Percentiles rank a stretch among this genome's conserved stretches.
phyloP scores from a whole-genome alignment of 2,888 invertebrate species.

The Metalampra italica region DNA sequence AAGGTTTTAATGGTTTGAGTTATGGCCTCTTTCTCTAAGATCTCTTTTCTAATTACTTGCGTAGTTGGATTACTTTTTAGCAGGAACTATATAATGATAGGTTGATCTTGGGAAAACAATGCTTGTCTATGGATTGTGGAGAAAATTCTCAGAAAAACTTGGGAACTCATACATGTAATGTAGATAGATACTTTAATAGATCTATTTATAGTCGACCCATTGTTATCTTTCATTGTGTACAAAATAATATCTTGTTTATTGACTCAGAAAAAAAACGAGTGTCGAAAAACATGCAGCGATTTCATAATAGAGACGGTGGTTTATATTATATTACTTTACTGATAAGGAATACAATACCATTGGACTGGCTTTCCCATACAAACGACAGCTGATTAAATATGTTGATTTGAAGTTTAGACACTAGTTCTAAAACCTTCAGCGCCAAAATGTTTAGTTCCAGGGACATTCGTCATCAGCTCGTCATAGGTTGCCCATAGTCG shows the following conservation, averaged over 20 bases:
- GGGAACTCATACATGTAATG: conserved; percentile 27
- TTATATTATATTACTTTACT: too few relatives aligned
- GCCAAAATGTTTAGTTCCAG: too few relatives aligned
- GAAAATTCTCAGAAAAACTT: conserved; percentile 52
- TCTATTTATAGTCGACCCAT: conserved; percentile 40
- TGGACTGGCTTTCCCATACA: too few relatives aligned
- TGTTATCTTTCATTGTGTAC: conserved; percentile 42
- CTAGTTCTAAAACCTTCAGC: too few relatives aligned
- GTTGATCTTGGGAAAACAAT: conserved; percentile 32
- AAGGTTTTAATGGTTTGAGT: conserved; percentile 13
- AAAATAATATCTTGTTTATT: conserved; percentile 37
- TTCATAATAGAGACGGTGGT: too few relatives aligned
- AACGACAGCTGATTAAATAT: too few relatives aligned
- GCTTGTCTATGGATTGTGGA: conserved; percentile 23
- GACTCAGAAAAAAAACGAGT: conserved; percentile 17
- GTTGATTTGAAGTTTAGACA: too few relatives aligned
- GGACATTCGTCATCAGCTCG: too few relatives aligned
- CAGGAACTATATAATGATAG: conserved; percentile 34
- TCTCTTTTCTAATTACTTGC: conserved; percentile 19
- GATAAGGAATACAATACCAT: too few relatives aligned
- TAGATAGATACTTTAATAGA: conserved; percentile 28
- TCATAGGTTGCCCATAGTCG: too few relatives aligned
- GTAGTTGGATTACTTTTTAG: conserved; percentile 19
- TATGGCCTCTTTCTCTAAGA: conserved; percentile 30
- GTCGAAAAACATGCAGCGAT: too few relatives aligned